Evolutionary conservation across 2,113 vertebrate species (phyloP).

Genomic region (Casuarius casuarius): DNA sequence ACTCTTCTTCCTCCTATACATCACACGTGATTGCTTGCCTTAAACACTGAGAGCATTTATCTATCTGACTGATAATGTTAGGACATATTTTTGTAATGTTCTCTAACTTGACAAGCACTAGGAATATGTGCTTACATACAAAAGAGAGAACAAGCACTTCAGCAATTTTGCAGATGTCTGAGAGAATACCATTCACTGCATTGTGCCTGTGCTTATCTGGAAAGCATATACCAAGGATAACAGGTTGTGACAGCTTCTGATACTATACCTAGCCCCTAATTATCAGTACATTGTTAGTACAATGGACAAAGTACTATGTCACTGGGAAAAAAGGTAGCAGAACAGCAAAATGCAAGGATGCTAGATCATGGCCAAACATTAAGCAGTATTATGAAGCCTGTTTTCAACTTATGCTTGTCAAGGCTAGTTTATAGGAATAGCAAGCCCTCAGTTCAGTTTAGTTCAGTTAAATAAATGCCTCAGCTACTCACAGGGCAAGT

Average conservation of each 20-base stretch:
- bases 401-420: neutral
- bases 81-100: neutral
- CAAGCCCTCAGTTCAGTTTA: neutral
- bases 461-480: neutral
- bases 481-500: neutral
- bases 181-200: neutral
- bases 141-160: neutral
- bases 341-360: neutral
- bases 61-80: neutral
- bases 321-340: neutral
- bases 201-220: neutral
- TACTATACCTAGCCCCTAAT: neutral
- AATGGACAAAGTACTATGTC: neutral
- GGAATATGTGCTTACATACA: neutral
- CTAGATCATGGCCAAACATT: neutral
- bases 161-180: neutral
- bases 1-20: neutral
- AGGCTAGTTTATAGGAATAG: neutral
- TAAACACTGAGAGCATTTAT: neutral
- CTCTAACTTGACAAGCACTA: neutral
- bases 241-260: neutral
- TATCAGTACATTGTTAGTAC: neutral
- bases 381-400: neutral
- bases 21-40: neutral
- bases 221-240: neutral